These are phyloP conservation scores for Drosophila atripex DNA, from an alignment of 2,888 invertebrate genomes.

Conservation along the genomic window DNA sequence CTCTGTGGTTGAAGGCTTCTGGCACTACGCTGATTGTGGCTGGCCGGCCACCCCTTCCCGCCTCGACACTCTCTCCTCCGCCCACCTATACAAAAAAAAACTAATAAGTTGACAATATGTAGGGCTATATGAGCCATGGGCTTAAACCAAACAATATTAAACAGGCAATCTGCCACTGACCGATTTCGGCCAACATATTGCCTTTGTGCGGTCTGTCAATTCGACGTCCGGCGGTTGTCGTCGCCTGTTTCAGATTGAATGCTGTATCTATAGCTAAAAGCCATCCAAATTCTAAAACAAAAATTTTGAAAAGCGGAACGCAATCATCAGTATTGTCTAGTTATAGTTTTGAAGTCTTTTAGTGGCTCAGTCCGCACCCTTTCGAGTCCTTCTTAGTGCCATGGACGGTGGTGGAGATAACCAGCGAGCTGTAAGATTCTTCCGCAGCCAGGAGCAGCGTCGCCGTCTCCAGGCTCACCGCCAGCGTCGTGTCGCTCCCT, in stretches of 20 bases:
- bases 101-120: conserved; percentile 58
- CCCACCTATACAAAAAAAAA: conserved; percentile 45
- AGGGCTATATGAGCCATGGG: conserved; percentile 17
- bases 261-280: conserved; percentile 1
- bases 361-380: background rate
- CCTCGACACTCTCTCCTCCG: background rate
- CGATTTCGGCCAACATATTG: conserved; percentile 23
- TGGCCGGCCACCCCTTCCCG: background rate
- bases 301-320: conserved; percentile 1
- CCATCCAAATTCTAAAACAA: conserved; percentile 36
- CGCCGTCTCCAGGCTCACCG: background rate
- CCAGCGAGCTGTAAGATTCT: conserved; percentile 40
- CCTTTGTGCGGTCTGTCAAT: conserved; percentile 33
- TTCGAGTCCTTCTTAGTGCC: background rate
- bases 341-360: background rate
- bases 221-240: conserved; percentile 1
- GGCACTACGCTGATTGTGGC: conserved; percentile 45
- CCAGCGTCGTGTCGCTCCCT: background rate
- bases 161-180: conserved; percentile 36
- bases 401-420: conserved; percentile 75
- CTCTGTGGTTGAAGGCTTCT: conserved; percentile 66
- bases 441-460: conserved; percentile 10
- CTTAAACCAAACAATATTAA: conserved; percentile 40
- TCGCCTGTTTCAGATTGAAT: conserved; percentile 10
- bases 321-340: background rate